Percentiles rank a stretch among this genome's conserved stretches.
phyloP scores from a whole-genome alignment of 2,888 invertebrate species.

The Acrobasis repandana region DNA sequence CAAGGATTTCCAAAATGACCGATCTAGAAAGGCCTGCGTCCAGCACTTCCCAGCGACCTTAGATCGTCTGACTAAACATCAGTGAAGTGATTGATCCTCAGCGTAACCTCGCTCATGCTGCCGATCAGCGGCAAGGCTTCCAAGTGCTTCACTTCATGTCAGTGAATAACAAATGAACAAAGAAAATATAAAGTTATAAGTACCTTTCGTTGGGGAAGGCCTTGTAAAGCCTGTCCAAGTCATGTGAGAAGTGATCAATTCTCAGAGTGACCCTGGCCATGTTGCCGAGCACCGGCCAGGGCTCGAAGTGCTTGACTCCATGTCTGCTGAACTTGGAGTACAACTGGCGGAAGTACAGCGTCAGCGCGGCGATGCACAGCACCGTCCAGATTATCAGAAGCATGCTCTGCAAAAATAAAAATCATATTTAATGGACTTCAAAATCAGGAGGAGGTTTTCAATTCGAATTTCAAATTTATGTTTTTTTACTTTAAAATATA shows the following conservation, averaged over 20 bases:
- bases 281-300: constrained; percentile 53
- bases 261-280: constrained; percentile 41
- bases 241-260: constrained; percentile 37
- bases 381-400: constrained; percentile 47
- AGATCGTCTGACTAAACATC: too few species aligned
- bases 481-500: too few species aligned
- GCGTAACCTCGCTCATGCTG: constrained; percentile 44
- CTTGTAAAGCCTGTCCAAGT: constrained; percentile 39
- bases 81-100: constrained; percentile 38
- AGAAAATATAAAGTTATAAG: too few species aligned
- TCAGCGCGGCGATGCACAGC: constrained; percentile 39
- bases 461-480: too few species aligned
- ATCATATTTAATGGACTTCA: not conserved
- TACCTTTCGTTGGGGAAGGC: constrained; percentile 56
- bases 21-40: too few species aligned
- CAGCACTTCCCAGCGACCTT: too few species aligned
- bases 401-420: constrained; percentile 37
- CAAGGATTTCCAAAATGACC: too few species aligned
- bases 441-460: too few species aligned
- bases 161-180: too few species aligned
- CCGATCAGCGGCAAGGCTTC: constrained; percentile 50
- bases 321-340: constrained; percentile 46
- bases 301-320: constrained; percentile 48
- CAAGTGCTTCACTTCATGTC: constrained; percentile 47
- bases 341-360: constrained; percentile 41